Base-by-base conservation (phyloP, 2,113 vertebrate species). In the Phalacrocorax brasilianus region DNA sequence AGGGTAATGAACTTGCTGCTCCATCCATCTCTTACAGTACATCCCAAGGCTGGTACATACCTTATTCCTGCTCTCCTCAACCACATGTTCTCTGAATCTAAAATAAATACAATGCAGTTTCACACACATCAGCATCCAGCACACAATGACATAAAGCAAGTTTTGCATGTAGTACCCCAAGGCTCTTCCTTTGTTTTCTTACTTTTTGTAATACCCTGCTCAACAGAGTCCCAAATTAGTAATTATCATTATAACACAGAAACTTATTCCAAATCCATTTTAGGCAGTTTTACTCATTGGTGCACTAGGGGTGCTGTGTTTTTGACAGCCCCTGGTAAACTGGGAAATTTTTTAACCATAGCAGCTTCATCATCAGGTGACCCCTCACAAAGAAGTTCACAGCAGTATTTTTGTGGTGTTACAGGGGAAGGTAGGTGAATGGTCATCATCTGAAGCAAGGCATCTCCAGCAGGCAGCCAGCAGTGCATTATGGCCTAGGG, bases 371-470 rank as follows among this genome's bases (percentile, higher is more conserved):
- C 98, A 68, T 98, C 98, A 49, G 77, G 88, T 21, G 98, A 98
- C 62, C 98, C 98, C 91, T 98, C 98, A 40, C 89, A 98, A 55
- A 98, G 96, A 73, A 99, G 95, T 82, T 99, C 98, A 74, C 98
- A 98, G 14, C 96, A 96, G 93, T 99, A 99, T 73, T 95, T 98
- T 97, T 98, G 98, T 52, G 98, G 98, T 27, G 98, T 98, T 52
- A 98, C 98, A 1, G 98, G 98, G 20, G 98, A 99, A 47, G 98
- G 98, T 76, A 98, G 96, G 67, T 98, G 98, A 92, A 98, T 98
- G 82, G 98, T 98, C 87, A 99, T 98, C 98, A 99, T 98, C 56
- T 99, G 98, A 50, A 99, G 97, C 35, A 99, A 97, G 38, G 98
- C 98, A 12, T 98, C 98, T 78, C 98, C 98, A 26, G 98, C 98